phyloP scores from a whole-genome alignment of 2,797 vertebrate genomes.

The Pitangus sulphuratus region DNA sequence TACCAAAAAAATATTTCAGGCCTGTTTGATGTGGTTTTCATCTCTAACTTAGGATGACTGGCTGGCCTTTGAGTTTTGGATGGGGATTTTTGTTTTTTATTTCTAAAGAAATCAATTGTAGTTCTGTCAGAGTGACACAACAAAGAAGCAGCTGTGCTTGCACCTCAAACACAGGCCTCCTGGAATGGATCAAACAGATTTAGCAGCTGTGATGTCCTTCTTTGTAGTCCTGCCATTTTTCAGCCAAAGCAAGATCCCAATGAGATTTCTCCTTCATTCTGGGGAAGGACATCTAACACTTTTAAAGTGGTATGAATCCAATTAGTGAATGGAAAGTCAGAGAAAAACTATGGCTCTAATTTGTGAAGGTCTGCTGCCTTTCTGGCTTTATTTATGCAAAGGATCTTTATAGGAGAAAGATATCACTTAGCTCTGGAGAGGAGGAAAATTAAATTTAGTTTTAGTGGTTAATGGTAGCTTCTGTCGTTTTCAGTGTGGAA shows the following conservation, averaged over 20 bases:
- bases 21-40: not conserved
- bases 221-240: not conserved
- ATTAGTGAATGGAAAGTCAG: not conserved
- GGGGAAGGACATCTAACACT: not conserved
- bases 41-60: not conserved
- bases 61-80: not conserved
- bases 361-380: slow-evolving; percentile 6
- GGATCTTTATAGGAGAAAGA: not conserved
- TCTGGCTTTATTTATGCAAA: not conserved
- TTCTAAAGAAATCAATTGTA: not conserved
- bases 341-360: not conserved
- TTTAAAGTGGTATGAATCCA: not conserved
- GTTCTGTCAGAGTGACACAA: not conserved
- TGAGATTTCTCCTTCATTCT: not conserved
- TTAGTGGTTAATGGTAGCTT: not conserved
- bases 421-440: not conserved
- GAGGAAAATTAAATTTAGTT: slow-evolving; percentile 35
- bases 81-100: not conserved
- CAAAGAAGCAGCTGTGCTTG: not conserved
- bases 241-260: not conserved
- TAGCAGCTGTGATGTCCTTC: not conserved
- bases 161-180: not conserved
- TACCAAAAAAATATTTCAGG: not conserved
- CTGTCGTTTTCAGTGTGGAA: not conserved
- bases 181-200: not conserved